These are phyloP conservation scores for Nomia melanderi DNA, from an alignment of 1,140 invertebrate species.

Conservation along the genomic window DNA sequence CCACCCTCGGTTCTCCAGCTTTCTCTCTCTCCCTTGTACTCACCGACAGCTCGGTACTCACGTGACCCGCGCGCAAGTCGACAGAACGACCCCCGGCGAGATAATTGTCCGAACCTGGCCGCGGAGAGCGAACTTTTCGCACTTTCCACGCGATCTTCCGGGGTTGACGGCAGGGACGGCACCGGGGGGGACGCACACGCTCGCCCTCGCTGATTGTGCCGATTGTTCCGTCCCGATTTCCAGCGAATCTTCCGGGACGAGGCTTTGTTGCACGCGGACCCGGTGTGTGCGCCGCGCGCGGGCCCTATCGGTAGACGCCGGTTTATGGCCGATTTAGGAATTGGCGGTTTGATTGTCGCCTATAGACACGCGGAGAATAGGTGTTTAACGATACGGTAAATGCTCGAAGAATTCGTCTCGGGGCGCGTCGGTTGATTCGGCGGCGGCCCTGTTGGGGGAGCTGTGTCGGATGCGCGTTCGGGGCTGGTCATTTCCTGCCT, in stretches of 20 bases:
- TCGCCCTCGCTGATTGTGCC: slow-evolving; percentile 53
- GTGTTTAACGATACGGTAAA: slow-evolving; percentile 55
- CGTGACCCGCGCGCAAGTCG: background rate
- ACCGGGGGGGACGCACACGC: slow-evolving; percentile 1
- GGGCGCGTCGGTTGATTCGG: background rate
- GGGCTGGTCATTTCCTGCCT: too few relatives aligned
- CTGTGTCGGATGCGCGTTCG: too few relatives aligned
- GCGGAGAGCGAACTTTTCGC: slow-evolving; percentile 50
- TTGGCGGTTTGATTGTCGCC: slow-evolving; percentile 43
- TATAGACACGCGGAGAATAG: slow-evolving; percentile 49
- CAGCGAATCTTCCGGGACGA: slow-evolving; percentile 27
- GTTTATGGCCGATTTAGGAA: slow-evolving; percentile 42
- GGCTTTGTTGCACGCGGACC: slow-evolving; percentile 52
- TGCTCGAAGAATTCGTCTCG: slow-evolving; percentile 28
- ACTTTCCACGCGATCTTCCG: slow-evolving; percentile 44
- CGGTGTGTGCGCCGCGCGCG: background rate
- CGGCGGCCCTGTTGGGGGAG: too few relatives aligned
- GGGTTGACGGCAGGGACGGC: background rate
- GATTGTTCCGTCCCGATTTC: slow-evolving; percentile 58
- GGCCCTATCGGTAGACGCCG: slow-evolving; percentile 20
- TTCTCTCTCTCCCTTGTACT: background rate
- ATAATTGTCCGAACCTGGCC: slow-evolving; percentile 47
- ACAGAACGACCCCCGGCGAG: slow-evolving; percentile 43
- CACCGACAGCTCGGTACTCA: background rate
- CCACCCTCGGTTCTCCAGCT: background rate